Evolutionary conservation across 1,140 invertebrate species (phyloP).

Genomic region (Pseudachorutes palmiensis): DNA sequence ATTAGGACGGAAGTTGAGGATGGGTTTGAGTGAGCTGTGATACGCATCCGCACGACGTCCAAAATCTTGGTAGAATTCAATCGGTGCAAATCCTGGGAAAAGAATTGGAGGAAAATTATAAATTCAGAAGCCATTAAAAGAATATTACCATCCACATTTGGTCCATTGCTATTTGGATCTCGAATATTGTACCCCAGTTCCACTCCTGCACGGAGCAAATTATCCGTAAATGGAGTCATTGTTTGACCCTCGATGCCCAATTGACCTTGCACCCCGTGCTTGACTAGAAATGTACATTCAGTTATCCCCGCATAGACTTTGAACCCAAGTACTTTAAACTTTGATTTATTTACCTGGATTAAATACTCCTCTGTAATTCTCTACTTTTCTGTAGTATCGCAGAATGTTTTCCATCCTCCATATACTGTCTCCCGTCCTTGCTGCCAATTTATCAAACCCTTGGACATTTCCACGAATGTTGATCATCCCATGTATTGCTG

Average conservation of each 20-base stretch:
- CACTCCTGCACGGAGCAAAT: conserved; percentile 17
- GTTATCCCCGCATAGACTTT: no score
- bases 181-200: conserved; percentile 19
- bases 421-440: conserved; percentile 21
- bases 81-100: conserved; percentile 32
- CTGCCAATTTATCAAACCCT: conserved; percentile 27
- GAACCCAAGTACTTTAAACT: no score
- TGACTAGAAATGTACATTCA: background rate
- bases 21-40: conserved; percentile 24
- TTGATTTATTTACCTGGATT: background rate
- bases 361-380: conserved; percentile 30
- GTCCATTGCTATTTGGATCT: conserved; percentile 24
- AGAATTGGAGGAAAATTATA: background rate
- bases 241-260: conserved; percentile 15
- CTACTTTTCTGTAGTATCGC: conserved; percentile 21
- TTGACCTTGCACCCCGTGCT: conserved; percentile 17
- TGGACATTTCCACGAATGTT: conserved; percentile 32
- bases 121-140: conserved; percentile 1
- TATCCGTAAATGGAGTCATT: conserved; percentile 14
- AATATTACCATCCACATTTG: conserved; percentile 6
- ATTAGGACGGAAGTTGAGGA: conserved; percentile 15
- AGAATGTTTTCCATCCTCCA: conserved; percentile 29
- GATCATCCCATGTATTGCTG: conserved; percentile 28
- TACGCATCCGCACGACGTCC: conserved; percentile 25
- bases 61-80: conserved; percentile 25